phyloP scores from a whole-genome alignment of 2,113 vertebrate species.

The Brachyhypopomus occidentalis region DNA sequence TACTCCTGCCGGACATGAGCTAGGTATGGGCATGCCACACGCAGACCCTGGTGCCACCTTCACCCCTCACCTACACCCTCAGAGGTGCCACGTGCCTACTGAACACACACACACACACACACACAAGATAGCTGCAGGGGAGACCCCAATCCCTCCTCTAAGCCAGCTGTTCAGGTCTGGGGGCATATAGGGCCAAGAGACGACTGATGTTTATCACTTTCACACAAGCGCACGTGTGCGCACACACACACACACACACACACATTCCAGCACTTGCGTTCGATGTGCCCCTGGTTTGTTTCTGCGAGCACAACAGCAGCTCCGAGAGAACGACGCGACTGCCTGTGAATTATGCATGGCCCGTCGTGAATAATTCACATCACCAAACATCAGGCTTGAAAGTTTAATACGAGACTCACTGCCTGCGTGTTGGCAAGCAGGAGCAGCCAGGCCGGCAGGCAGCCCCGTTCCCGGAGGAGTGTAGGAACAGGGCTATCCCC shows the following conservation, averaged over 20 bases:
- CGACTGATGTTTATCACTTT: slow-evolving; percentile 38
- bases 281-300: slow-evolving; percentile 50
- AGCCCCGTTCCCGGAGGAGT: slow-evolving; percentile 9
- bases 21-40: neutral
- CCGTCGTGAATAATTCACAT: slow-evolving; percentile 59
- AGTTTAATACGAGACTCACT: slow-evolving; percentile 56
- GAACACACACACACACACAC: slow-evolving; percentile 16
- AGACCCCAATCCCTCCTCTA: slow-evolving; percentile 34
- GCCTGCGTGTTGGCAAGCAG: slow-evolving; percentile 38
- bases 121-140: slow-evolving; percentile 28
- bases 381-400: slow-evolving; percentile 60
- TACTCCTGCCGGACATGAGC: neutral
- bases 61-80: slow-evolving; percentile 1
- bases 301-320: slow-evolving; percentile 52
- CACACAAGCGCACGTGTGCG: slow-evolving; percentile 34
- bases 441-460: slow-evolving; percentile 8
- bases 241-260: neutral
- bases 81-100: neutral
- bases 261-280: slow-evolving; percentile 41
- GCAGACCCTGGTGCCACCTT: slow-evolving; percentile 24
- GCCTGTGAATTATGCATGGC: slow-evolving; percentile 60
- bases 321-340: slow-evolving; percentile 47
- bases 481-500: neutral
- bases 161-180: slow-evolving; percentile 47
- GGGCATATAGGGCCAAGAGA: slow-evolving; percentile 28